phyloP scores from a whole-genome alignment of 2,888 invertebrate genomes.

The Lithophane ornitopus region DNA sequence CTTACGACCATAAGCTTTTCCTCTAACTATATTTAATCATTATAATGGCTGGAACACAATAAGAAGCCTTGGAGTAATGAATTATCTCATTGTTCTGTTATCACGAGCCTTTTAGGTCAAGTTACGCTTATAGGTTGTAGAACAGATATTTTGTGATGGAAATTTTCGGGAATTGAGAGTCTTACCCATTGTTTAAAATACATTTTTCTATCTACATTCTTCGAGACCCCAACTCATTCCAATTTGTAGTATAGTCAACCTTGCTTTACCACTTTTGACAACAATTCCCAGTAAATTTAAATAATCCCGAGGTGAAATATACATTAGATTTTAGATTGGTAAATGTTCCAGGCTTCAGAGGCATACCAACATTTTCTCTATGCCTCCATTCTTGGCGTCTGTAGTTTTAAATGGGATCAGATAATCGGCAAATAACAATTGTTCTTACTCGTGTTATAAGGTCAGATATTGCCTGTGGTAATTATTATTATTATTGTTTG shows the following conservation, averaged over 20 bases:
- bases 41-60: constrained; percentile 79
- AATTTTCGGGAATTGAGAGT: background rate
- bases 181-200: background rate
- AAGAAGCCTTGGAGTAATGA: constrained; percentile 82
- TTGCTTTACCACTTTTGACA: background rate
- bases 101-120: constrained; percentile 83
- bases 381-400: background rate
- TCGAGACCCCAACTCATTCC: background rate
- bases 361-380: background rate
- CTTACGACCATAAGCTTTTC: constrained; percentile 63
- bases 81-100: constrained; percentile 85
- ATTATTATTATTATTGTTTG: constrained; percentile 29
- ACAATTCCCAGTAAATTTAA: background rate
- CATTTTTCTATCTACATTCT: background rate
- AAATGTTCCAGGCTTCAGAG: background rate
- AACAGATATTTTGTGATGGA: constrained; percentile 69
- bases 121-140: constrained; percentile 71
- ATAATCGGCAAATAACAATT: constrained; percentile 27
- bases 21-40: constrained; percentile 56
- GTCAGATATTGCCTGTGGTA: background rate
- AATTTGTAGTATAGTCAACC: background rate
- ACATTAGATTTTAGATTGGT: background rate
- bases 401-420: background rate
- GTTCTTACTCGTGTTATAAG: background rate
- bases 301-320: background rate